Evolutionary conservation across 2,888 invertebrate genomes (phyloP).

Genomic region (Seira musarum): DNA sequence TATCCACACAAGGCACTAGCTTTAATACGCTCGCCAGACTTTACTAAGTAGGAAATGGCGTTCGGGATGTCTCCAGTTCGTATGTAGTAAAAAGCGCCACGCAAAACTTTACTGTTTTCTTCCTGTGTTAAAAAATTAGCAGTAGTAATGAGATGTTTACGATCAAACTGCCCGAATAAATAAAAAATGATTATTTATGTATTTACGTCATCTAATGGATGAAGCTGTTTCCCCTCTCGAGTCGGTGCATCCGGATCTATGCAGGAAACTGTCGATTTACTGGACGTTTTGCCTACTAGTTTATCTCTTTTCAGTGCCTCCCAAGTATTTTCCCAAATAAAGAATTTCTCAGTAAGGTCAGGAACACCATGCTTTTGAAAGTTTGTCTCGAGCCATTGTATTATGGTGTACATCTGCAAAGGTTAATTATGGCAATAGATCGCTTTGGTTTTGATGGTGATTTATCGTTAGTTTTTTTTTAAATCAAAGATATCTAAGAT

Average conservation of each 20-base stretch:
- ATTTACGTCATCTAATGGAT: conserved; percentile 65
- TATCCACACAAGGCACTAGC: conserved; percentile 60
- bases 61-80: conserved; percentile 57
- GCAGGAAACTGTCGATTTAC: conserved; percentile 53
- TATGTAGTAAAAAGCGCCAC: conserved; percentile 64
- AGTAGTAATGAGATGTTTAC: conserved; percentile 3
- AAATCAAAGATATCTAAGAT: too few relatives aligned
- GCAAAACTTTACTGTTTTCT: conserved; percentile 61
- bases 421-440: too few relatives aligned
- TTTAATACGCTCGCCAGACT: conserved; percentile 63
- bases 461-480: too few relatives aligned
- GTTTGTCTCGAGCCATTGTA: conserved; percentile 64
- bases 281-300: conserved; percentile 46
- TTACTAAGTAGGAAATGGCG: conserved; percentile 54
- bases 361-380: conserved; percentile 52
- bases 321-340: conserved; percentile 67
- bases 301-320: conserved; percentile 63
- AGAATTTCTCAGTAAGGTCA: conserved; percentile 58
- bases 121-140: conserved; percentile 49
- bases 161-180: conserved; percentile 16
- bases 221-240: conserved; percentile 64
- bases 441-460: too few relatives aligned
- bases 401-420: conserved; percentile 57
- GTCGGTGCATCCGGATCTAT: conserved; percentile 66
- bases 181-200: background rate